These are phyloP conservation scores for Champsocephalus esox DNA, from an alignment of 2,797 vertebrate genomes.

Conservation along the genomic window DNA sequence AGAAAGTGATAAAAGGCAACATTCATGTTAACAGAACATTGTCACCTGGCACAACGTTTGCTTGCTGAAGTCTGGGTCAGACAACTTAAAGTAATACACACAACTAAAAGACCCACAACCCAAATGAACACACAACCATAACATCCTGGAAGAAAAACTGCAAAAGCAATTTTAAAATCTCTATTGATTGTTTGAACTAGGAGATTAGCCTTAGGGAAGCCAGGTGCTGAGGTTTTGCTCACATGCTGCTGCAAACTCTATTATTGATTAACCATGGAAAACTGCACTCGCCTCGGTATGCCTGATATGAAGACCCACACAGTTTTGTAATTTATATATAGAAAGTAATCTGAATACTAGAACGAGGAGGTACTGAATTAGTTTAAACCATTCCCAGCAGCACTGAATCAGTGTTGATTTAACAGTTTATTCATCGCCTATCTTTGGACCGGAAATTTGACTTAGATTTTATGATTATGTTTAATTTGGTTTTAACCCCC, in stretches of 20 bases:
- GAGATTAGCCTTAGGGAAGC: conserved; percentile 6
- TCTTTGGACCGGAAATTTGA: neutral
- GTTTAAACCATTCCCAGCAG: neutral
- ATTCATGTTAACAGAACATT: conserved; percentile 3
- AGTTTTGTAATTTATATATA: neutral
- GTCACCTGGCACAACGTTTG: conserved; percentile 17
- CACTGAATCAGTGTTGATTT: neutral
- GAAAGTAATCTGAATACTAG: neutral
- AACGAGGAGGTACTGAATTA: neutral
- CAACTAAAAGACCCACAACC: neutral
- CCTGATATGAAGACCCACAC: neutral
- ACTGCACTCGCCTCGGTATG: neutral
- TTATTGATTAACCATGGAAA: neutral
- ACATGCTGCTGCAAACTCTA: conserved; percentile 17
- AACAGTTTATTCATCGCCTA: neutral
- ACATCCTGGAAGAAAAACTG: neutral
- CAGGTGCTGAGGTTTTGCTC: conserved; percentile 7
- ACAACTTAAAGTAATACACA: neutral
- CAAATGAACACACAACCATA: neutral
- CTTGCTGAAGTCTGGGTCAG: neutral
- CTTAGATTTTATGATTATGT: neutral
- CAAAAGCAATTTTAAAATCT: conserved; percentile 9
- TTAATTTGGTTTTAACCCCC: neutral
- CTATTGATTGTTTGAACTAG: conserved; percentile 9
- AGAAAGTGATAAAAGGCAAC: conserved; percentile 21